Evolutionary conservation across 2,797 vertebrate species (phyloP).

Genomic region (Clarias platycephalus): DNA sequence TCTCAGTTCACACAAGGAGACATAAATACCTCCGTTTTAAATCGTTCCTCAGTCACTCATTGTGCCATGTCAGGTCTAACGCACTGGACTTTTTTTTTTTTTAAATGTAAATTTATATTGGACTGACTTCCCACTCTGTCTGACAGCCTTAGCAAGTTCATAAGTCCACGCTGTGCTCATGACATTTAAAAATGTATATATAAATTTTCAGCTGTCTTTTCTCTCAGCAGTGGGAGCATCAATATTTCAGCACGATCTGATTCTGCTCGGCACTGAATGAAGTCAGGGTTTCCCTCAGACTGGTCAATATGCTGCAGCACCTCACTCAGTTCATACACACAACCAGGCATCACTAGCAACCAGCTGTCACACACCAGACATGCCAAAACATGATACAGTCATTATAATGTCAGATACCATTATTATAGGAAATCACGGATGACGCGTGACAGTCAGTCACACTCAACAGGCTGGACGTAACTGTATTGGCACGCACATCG

Average conservation of each 20-base stretch:
- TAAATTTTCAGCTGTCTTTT: neutral
- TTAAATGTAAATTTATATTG: too few species aligned
- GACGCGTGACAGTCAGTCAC: neutral
- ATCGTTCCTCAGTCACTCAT: neutral
- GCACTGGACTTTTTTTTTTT: neutral
- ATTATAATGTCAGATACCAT: neutral
- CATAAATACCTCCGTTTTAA: neutral
- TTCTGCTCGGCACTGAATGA: slow-evolving; percentile 63
- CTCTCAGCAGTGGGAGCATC: slow-evolving; percentile 50
- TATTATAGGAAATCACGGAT: neutral
- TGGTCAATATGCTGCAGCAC: slow-evolving; percentile 55
- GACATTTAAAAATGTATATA: neutral
- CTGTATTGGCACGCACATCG: slow-evolving; percentile 58
- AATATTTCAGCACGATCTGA: slow-evolving; percentile 66
- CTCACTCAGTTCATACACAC: slow-evolving; percentile 16
- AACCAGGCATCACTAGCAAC: slow-evolving; percentile 8
- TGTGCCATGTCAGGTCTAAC: neutral
- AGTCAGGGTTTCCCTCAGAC: slow-evolving; percentile 62
- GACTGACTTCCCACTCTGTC: neutral
- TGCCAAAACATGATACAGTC: neutral
- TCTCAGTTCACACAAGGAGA: neutral
- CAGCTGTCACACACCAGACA: neutral
- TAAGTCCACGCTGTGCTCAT: neutral
- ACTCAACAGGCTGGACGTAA: slow-evolving; percentile 30
- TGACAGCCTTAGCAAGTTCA: neutral